Evolutionary conservation across 2,113 vertebrate genomes (phyloP).

Genomic region (Siniperca knerii): DNA sequence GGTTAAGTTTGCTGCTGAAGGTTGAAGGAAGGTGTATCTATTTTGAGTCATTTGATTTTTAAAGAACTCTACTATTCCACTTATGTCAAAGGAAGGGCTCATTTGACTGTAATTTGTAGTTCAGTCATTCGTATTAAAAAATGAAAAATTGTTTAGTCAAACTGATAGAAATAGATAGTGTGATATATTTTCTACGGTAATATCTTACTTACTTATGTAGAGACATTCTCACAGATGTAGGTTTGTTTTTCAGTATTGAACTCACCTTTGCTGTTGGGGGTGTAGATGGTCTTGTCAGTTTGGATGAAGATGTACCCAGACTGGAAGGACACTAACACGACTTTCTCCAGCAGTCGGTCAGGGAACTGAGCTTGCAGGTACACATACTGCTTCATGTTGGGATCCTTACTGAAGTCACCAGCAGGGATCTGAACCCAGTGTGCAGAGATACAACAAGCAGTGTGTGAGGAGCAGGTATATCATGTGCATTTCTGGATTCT

Average conservation of each 20-base stretch:
- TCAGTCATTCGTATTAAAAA: neutral
- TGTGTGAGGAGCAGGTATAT: neutral
- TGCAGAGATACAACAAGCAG: neutral
- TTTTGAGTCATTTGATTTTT: neutral
- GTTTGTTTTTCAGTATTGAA: accelerated
- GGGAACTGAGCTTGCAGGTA: conserved; percentile 75
- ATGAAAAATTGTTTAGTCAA: too few species aligned
- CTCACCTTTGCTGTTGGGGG: conserved; percentile 73
- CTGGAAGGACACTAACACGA: conserved; percentile 80
- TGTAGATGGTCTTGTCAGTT: conserved; percentile 84
- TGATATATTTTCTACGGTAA: neutral
- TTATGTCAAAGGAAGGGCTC: neutral
- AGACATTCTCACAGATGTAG: neutral
- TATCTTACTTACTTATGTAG: neutral
- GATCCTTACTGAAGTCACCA: conserved; percentile 57
- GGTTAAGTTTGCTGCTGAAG: neutral
- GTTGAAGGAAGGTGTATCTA: too few species aligned
- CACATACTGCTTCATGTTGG: conserved; percentile 73
- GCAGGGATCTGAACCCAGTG: conserved; percentile 61
- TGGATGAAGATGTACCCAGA: conserved; percentile 83
- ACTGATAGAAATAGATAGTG: neutral
- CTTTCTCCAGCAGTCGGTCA: conserved; percentile 69
- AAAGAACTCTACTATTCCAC: neutral
- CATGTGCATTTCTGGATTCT: accelerated
- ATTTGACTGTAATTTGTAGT: neutral